Conservation (phyloP, 2,888 invertebrate species). For the Oegoconia quadripuncta region DNA sequence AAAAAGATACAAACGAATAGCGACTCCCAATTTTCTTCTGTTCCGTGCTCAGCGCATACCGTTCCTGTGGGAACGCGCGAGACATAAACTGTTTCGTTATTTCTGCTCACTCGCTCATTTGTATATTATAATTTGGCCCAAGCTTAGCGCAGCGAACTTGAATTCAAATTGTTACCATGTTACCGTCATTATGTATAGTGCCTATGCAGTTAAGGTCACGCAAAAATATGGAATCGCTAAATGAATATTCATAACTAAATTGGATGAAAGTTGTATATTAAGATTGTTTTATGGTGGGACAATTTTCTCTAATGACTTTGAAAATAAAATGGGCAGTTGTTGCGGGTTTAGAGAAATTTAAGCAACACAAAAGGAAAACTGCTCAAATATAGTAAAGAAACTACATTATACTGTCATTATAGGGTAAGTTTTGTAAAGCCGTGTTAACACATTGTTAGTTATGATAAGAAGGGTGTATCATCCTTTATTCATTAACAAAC, state of each 20-base stretch:
- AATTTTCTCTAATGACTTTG: too few species aligned
- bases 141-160: conserved; percentile 29
- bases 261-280: conserved; percentile 5
- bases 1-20: conserved; percentile 8
- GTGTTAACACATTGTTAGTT: conserved; percentile 14
- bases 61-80: conserved; percentile 77
- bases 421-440: conserved; percentile 8
- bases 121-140: conserved; percentile 74
- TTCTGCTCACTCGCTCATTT: conserved; percentile 76
- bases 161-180: conserved; percentile 54
- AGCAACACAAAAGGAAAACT: too few species aligned
- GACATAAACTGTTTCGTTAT: conserved; percentile 77
- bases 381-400: too few species aligned
- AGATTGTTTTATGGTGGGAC: neutral
- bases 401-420: neutral
- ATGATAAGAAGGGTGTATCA: conserved; percentile 13
- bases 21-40: conserved; percentile 37
- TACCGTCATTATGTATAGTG: conserved; percentile 39
- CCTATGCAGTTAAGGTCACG: conserved; percentile 19
- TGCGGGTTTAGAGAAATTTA: too few species aligned
- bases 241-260: conserved; percentile 10
- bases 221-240: conserved; percentile 2
- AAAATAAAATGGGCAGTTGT: too few species aligned
- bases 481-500: conserved; percentile 26
- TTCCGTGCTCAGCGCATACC: conserved; percentile 56